phyloP scores from a whole-genome alignment of 1,140 invertebrate species.

The Halictus rubicundus region DNA sequence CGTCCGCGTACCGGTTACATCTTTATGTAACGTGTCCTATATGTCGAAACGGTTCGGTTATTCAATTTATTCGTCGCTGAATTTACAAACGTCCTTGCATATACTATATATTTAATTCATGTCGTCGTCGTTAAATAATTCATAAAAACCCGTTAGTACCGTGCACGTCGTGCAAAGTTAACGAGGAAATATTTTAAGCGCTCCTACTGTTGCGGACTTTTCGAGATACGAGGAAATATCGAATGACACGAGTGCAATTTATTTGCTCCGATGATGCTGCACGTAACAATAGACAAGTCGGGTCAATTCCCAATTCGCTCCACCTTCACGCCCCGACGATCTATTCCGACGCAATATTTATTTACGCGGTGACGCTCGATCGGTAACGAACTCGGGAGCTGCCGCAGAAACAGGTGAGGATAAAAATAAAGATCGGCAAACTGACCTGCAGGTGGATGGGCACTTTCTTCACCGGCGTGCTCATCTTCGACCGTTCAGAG shows the following conservation, averaged over 20 bases:
- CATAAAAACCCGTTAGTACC: no score
- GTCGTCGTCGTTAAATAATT: no score
- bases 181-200: no score
- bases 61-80: not conserved
- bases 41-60: not conserved
- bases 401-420: no score
- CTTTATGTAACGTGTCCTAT: not conserved
- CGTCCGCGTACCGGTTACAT: not conserved
- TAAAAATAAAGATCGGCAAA: constrained; percentile 41
- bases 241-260: not conserved
- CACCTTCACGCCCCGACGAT: not conserved
- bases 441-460: constrained; percentile 95
- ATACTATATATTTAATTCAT: not conserved
- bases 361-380: not conserved
- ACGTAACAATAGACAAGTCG: constrained; percentile 14
- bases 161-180: no score
- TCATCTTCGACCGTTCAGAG: constrained; percentile 69
- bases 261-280: not conserved
- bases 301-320: not conserved
- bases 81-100: not conserved
- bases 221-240: not conserved
- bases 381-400: not conserved
- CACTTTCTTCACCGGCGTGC: constrained; percentile 93
- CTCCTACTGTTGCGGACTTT: no score
- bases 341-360: constrained; percentile 5